These are phyloP conservation scores for Cheumatopsyche charites DNA, from an alignment of 1,140 invertebrate genomes.

Conservation along the genomic window DNA sequence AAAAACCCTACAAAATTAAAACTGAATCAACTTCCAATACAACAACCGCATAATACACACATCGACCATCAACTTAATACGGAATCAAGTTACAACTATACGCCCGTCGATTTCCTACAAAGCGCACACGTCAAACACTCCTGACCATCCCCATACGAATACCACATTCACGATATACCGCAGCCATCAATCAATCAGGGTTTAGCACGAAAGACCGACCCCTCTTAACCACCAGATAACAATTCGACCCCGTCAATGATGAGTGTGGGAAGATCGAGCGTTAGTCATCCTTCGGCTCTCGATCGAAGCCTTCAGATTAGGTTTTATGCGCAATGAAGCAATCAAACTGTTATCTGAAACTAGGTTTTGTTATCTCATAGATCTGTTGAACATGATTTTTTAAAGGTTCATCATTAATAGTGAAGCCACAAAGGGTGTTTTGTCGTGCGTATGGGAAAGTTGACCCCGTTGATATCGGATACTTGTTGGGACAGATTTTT, in stretches of 20 bases:
- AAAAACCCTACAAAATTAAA: too few relatives aligned
- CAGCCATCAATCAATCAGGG: slow-evolving; percentile 44
- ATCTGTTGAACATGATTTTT: slow-evolving; percentile 39
- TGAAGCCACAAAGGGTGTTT: slow-evolving; percentile 16
- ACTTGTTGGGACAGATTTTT: slow-evolving; percentile 13
- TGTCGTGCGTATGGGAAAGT: not conserved
- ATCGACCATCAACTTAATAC: not conserved
- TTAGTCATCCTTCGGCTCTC: slow-evolving; percentile 39
- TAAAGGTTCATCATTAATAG: slow-evolving; percentile 23
- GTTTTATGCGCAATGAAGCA: not conserved
- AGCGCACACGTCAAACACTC: not conserved
- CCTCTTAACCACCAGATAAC: slow-evolving; percentile 34
- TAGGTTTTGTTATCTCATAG: not conserved
- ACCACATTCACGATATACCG: not conserved
- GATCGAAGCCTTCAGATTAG: slow-evolving; percentile 30
- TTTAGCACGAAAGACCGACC: slow-evolving; percentile 32
- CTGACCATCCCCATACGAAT: slow-evolving; percentile 25
- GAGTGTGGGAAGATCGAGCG: slow-evolving; percentile 47
- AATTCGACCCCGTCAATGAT: slow-evolving; percentile 41
- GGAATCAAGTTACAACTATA: not conserved
- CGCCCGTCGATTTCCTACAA: not conserved
- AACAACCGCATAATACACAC: too few relatives aligned
- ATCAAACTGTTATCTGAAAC: slow-evolving; percentile 42
- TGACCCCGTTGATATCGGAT: slow-evolving; percentile 1
- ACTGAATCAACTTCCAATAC: too few relatives aligned